Conservation (phyloP, 2,797 vertebrate genomes). For the Sylvia borin region DNA sequence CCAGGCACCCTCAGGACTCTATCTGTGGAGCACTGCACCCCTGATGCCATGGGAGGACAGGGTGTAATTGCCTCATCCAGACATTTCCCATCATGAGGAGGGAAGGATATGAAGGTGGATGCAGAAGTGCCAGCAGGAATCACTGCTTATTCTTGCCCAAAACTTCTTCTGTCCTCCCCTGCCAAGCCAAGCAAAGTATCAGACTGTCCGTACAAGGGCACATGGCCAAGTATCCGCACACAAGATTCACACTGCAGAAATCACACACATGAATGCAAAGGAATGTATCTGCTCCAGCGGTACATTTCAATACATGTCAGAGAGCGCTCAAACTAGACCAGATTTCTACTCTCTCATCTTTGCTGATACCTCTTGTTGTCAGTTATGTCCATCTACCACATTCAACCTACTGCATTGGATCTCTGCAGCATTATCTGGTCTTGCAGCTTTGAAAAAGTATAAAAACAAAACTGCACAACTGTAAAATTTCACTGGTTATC, state of each 20-base stretch:
- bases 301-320: not conserved
- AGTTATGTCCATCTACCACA: not conserved
- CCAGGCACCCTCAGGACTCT: not conserved
- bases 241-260: not conserved
- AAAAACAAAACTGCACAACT: not conserved
- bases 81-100: not conserved
- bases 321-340: not conserved
- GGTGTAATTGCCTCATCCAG: not conserved
- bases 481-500: slow-evolving; percentile 20
- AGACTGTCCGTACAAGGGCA: not conserved
- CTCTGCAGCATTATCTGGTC: not conserved
- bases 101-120: accelerated
- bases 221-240: accelerated
- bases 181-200: not conserved
- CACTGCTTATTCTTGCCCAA: not conserved
- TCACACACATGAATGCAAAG: not conserved
- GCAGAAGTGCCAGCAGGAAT: not conserved
- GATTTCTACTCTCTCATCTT: not conserved
- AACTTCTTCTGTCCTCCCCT: not conserved
- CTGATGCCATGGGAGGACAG: not conserved
- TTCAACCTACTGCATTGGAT: not conserved
- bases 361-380: not conserved
- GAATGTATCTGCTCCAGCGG: not conserved
- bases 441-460: slow-evolving; percentile 12
- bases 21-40: accelerated